phyloP scores from a whole-genome alignment of 2,888 invertebrate species.

The Temnothorax rugatulus region DNA sequence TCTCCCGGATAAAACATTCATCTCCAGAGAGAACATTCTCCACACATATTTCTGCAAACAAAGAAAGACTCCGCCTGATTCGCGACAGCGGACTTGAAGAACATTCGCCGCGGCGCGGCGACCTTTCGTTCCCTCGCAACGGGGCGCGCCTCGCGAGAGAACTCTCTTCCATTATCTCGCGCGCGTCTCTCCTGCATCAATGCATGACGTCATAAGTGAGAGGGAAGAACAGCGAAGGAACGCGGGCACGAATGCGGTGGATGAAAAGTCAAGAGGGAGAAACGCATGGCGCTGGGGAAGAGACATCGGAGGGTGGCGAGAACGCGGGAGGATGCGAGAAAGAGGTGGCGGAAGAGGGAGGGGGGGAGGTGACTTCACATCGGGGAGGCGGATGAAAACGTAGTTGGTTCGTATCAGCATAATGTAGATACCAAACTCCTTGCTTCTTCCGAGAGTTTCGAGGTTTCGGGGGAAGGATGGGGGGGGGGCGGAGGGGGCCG shows the following conservation, averaged over 20 bases:
- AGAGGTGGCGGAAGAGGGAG: conserved; percentile 24
- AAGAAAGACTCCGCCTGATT: conserved; percentile 13
- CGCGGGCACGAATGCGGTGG: conserved; percentile 28
- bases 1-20: conserved; percentile 23
- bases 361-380: conserved; percentile 60
- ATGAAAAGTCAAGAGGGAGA: conserved; percentile 55
- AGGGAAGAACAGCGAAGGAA: conserved; percentile 41
- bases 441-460: conserved; percentile 77
- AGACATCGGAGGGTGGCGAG: conserved; percentile 14
- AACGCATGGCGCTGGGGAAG: conserved; percentile 33
- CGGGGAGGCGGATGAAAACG: conserved; percentile 71
- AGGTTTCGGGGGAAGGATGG: conserved; percentile 40
- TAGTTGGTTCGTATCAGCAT: conserved; percentile 81
- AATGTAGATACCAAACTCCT: conserved; percentile 81
- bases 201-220: conserved; percentile 55
- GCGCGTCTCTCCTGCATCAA: conserved; percentile 47
- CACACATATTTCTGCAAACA: conserved; percentile 15
- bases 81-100: not conserved
- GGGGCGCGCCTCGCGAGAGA: conserved; percentile 16
- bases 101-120: conserved; percentile 13
- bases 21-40: conserved; percentile 29
- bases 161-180: conserved; percentile 41
- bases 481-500: not conserved
- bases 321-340: conserved; percentile 2
- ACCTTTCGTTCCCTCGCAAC: conserved; percentile 36